These are phyloP conservation scores for Bombus impatiens DNA, from an alignment of 1,140 invertebrate species.

Conservation along the genomic window DNA sequence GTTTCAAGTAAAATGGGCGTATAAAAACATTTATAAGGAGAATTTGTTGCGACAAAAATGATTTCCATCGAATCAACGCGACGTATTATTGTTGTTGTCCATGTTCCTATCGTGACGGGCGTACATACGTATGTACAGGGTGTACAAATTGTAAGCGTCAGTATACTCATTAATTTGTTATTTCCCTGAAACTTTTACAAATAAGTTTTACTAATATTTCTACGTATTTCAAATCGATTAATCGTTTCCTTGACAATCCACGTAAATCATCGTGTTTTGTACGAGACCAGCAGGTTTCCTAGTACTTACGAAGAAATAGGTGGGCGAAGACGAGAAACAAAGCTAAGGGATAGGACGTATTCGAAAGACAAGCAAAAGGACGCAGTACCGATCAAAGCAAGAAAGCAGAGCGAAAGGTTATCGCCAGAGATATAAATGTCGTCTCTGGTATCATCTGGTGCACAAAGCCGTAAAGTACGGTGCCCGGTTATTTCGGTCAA, in stretches of 20 bases:
- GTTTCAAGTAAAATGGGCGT: not conserved
- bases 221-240: too few species aligned
- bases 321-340: not conserved
- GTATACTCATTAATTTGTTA: too few species aligned
- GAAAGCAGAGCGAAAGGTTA: constrained; percentile 17
- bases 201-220: too few species aligned
- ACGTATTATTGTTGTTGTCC: too few species aligned
- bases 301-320: too few species aligned
- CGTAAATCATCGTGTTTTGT: too few species aligned
- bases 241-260: too few species aligned
- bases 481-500: constrained; percentile 71
- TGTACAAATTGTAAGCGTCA: too few species aligned
- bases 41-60: not conserved
- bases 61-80: not conserved
- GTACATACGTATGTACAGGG: too few species aligned
- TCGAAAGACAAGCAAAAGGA: not conserved
- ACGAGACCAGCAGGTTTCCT: too few species aligned
- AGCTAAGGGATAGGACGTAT: not conserved
- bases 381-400: not conserved
- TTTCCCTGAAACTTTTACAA: too few species aligned
- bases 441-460: constrained; percentile 56
- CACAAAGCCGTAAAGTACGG: constrained; percentile 68
- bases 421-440: constrained; percentile 25
- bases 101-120: too few species aligned
- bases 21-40: not conserved